Percentiles rank a stretch among this genome's conserved stretches.
Evolutionary conservation across 35 echinoderm and acorn worm species (phyloP).

Genomic region (Apostichopus japonicus): DNA sequence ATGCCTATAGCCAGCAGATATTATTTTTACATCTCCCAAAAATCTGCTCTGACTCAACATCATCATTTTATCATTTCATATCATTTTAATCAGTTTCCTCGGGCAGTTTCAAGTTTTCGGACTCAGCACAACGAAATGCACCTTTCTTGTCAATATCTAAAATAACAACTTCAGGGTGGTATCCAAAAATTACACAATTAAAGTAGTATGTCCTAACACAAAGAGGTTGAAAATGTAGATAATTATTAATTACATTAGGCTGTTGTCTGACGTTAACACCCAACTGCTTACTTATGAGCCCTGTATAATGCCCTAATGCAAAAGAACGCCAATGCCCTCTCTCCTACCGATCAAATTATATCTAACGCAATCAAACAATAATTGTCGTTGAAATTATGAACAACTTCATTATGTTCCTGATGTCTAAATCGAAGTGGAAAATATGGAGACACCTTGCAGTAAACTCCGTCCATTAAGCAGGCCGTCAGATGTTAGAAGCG

Average conservation of each 20-base stretch:
- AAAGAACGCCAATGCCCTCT: background rate
- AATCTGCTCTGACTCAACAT: background rate
- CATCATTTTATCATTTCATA: background rate
- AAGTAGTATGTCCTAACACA: background rate
- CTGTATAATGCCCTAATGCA: background rate
- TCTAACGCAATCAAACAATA: background rate
- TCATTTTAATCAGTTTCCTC: background rate
- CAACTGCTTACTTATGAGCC: background rate
- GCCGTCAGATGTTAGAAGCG: background rate
- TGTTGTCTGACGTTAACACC: background rate
- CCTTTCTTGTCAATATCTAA: conserved; percentile 41
- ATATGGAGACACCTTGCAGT: background rate
- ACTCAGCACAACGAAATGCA: conserved; percentile 30
- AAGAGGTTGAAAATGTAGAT: conserved; percentile 39
- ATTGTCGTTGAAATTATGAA: conserved; percentile 19
- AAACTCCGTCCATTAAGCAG: background rate
- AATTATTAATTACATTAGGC: conserved; percentile 13
- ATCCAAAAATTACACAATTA: conserved; percentile 26
- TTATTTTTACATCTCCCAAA: background rate
- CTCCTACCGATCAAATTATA: background rate
- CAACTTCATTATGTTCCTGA: background rate
- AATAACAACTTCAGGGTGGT: conserved; percentile 42
- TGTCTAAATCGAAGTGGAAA: background rate
- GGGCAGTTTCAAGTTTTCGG: background rate
- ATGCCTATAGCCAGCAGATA: background rate